Percentiles rank a stretch among this genome's conserved stretches.
Evolutionary conservation across 1,140 invertebrate genomes (phyloP).

Genomic region (Drosophila dunni): DNA sequence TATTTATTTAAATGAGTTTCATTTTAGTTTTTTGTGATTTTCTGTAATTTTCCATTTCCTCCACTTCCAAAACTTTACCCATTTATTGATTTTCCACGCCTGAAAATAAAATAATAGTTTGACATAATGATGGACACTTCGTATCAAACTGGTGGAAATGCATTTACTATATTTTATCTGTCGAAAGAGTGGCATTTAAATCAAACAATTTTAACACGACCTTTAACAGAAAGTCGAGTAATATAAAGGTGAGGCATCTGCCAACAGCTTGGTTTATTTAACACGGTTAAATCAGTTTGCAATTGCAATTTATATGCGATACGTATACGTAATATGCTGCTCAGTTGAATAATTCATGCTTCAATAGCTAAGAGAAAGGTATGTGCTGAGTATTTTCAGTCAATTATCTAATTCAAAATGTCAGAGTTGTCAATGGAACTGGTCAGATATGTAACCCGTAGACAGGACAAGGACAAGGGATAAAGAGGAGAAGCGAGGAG

Average conservation of each 20-base stretch:
- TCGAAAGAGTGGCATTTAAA: constrained; percentile 7
- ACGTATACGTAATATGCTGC: constrained; percentile 5
- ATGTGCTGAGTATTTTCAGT: constrained; percentile 17
- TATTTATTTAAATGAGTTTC: too few species aligned
- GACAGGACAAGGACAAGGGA: not conserved
- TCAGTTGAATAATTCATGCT: constrained; percentile 26
- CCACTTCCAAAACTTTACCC: not conserved
- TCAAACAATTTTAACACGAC: constrained; percentile 2
- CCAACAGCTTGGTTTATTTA: not conserved
- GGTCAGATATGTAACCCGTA: not conserved
- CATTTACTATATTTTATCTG: constrained; percentile 12
- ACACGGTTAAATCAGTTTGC: constrained; percentile 25
- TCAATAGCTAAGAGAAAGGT: not conserved
- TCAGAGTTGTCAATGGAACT: not conserved
- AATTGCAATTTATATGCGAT: constrained; percentile 10
- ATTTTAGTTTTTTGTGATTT: not conserved
- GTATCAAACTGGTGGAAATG: constrained; percentile 13
- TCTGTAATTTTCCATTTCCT: not conserved
- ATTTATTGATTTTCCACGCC: constrained; percentile 2
- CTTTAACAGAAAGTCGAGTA: not conserved
- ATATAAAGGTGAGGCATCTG: not conserved
- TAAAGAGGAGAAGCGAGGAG: not conserved
- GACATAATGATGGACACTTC: constrained; percentile 29
- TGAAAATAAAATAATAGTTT: constrained; percentile 28
- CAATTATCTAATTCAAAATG: constrained; percentile 26